These are phyloP conservation scores for Polyergus mexicanus DNA, from an alignment of 1,140 invertebrate species.

Conservation along the genomic window DNA sequence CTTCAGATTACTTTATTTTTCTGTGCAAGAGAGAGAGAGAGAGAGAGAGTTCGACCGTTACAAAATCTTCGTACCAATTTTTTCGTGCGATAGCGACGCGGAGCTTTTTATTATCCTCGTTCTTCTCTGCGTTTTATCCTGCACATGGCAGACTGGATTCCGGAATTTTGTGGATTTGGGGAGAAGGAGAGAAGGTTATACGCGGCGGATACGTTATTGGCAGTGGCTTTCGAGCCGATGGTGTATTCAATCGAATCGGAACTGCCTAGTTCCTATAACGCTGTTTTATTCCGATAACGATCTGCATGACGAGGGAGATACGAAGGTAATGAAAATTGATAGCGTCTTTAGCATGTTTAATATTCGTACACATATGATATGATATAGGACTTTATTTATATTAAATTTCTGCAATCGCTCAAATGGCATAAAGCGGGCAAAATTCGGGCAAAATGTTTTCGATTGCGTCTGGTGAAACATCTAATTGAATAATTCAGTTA, in stretches of 20 bases:
- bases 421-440: conserved; percentile 7
- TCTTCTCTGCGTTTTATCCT: conserved; percentile 48
- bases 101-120: conserved; percentile 61
- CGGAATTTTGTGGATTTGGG: conserved; percentile 55
- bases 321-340: conserved; percentile 43
- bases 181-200: conserved; percentile 6
- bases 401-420: neutral
- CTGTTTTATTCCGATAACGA: conserved; percentile 43
- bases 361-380: neutral
- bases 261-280: conserved; percentile 26
- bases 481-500: neutral
- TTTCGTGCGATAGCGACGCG: conserved; percentile 21
- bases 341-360: conserved; percentile 17
- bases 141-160: conserved; percentile 52
- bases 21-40: neutral
- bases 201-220: conserved; percentile 50
- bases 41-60: conserved; percentile 1
- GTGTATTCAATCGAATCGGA: conserved; percentile 58
- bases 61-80: conserved; percentile 48
- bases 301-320: conserved; percentile 34
- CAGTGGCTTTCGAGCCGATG: conserved; percentile 55
- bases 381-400: conserved; percentile 18
- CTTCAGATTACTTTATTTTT: conserved; percentile 34
- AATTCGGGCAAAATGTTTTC: neutral
- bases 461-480: neutral